Conservation (phyloP, 2,888 invertebrate species). For the Acanthosepion pharaonis region DNA sequence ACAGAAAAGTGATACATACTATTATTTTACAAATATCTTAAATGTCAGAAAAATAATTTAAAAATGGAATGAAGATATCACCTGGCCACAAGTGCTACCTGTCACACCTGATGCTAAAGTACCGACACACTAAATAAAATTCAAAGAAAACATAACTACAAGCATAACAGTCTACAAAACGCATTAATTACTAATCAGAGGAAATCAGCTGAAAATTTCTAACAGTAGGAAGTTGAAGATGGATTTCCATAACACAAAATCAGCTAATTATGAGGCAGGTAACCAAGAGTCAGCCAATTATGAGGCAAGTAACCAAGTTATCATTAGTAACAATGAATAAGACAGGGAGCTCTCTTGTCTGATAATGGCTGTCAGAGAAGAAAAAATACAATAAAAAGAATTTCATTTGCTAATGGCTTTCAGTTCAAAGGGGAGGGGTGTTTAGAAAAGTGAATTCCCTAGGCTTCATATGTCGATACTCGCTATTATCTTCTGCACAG, state of each 20-base stretch:
- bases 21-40: background rate
- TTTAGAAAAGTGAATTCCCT: background rate
- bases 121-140: background rate
- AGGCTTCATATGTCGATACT: background rate
- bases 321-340: conserved; percentile 20
- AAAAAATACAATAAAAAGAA: background rate
- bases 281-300: background rate
- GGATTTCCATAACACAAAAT: background rate
- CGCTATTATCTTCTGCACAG: background rate
- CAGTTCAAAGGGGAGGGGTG: background rate
- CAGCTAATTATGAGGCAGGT: background rate
- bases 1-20: background rate
- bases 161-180: background rate
- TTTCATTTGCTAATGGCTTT: conserved; percentile 23
- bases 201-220: background rate
- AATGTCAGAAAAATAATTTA: background rate
- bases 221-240: background rate
- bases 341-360: background rate
- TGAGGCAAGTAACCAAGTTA: background rate
- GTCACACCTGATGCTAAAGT: background rate
- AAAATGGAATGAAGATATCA: background rate
- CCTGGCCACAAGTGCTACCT: background rate
- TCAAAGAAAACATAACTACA: background rate
- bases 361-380: conserved; percentile 6
- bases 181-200: background rate